Conservation (phyloP, 2,797 vertebrate species). For the Mormyrops boulengeri region DNA sequence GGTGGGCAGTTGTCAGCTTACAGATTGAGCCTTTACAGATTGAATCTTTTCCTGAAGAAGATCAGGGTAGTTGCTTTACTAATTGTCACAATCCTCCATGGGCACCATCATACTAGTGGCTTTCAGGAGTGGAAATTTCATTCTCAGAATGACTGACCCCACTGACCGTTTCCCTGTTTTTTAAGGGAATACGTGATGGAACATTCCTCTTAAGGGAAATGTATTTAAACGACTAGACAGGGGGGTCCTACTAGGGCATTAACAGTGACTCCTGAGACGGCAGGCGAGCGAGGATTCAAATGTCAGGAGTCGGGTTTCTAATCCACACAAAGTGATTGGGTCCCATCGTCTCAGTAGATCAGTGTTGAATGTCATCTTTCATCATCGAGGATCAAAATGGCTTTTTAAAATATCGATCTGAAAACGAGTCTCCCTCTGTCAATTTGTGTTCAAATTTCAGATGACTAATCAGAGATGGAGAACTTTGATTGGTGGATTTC, state of each 20-base stretch:
- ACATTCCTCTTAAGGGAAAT: neutral
- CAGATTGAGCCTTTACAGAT: neutral
- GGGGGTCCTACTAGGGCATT: neutral
- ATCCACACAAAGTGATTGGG: neutral
- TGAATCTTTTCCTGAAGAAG: neutral
- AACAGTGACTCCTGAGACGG: neutral
- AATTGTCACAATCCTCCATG: neutral
- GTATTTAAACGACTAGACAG: neutral
- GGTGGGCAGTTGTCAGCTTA: neutral
- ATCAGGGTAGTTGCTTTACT: neutral
- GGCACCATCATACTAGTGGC: neutral
- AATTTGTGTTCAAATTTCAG: neutral
- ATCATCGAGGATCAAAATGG: neutral
- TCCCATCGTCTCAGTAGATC: neutral
- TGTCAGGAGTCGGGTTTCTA: neutral
- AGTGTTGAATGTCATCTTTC: constrained; percentile 8
- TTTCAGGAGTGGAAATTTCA: neutral
- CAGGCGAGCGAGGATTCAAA: neutral
- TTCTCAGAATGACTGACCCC: neutral
- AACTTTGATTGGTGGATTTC: neutral
- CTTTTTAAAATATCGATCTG: neutral
- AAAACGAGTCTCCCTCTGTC: neutral
- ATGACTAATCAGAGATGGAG: constrained; percentile 7
- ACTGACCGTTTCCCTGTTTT: neutral
- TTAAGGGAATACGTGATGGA: neutral